A percentile compares a stretch with the other conserved stretches of the same genome.
phyloP scores from a whole-genome alignment of 2,113 vertebrate genomes.

The Sinocyclocheilus anshuiensis region DNA sequence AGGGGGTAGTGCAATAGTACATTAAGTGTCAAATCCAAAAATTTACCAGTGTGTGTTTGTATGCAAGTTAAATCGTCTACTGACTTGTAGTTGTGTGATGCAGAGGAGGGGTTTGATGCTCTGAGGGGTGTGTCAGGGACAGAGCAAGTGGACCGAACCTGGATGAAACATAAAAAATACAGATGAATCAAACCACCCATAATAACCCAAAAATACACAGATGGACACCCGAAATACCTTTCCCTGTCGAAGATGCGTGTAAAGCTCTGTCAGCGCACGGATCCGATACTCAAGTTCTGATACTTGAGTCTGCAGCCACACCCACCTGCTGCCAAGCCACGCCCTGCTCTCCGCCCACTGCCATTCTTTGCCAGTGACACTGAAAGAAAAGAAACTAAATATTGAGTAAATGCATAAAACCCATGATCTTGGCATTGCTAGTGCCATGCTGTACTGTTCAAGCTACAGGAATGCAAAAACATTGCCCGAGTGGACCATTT shows the following conservation, averaged over 20 bases:
- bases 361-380: constrained; percentile 58
- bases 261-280: constrained; percentile 70
- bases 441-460: too few relatives aligned
- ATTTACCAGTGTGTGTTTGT: background rate
- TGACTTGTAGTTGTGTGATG: constrained; percentile 40
- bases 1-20: background rate
- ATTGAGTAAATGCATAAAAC: background rate
- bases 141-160: constrained; percentile 31
- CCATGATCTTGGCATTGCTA: too few relatives aligned
- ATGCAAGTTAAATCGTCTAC: background rate
- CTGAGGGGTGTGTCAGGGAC: constrained; percentile 41
- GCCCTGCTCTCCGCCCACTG: constrained; percentile 67
- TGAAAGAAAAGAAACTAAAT: background rate
- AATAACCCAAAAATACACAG: background rate
- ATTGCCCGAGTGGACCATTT: background rate
- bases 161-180: constrained; percentile 1
- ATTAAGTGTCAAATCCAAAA: background rate
- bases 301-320: constrained; percentile 73
- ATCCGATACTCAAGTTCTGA: constrained; percentile 72
- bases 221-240: constrained; percentile 62
- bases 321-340: constrained; percentile 71
- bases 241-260: constrained; percentile 65
- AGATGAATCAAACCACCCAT: background rate
- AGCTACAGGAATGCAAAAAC: too few relatives aligned
- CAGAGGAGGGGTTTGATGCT: constrained; percentile 25